Conservation (phyloP, 2,113 vertebrate species). For the Lagenorhynchus albirostris region DNA sequence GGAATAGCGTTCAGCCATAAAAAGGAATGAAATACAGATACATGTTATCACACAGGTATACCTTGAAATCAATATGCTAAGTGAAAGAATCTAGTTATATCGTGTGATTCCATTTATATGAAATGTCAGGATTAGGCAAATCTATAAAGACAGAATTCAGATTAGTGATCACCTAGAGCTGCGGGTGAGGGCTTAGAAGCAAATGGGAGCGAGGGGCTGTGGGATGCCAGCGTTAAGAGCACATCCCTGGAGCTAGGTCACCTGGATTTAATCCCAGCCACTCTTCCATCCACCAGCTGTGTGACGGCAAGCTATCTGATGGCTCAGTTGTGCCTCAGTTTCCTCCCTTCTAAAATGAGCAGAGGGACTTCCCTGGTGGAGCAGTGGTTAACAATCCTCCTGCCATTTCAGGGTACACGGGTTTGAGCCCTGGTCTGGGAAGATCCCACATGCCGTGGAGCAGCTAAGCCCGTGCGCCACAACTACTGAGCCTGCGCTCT, state of each 20-base stretch:
- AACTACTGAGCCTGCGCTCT: no score
- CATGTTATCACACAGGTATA: background rate
- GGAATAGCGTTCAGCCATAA: background rate
- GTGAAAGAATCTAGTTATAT: background rate
- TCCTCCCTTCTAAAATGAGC: background rate
- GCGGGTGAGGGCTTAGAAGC: background rate
- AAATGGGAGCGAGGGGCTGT: background rate
- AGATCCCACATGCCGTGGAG: background rate
- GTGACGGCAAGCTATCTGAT: background rate
- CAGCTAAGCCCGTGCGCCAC: no score
- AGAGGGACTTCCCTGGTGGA: background rate
- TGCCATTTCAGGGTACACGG: background rate
- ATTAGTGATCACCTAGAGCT: background rate
- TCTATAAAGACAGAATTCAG: background rate
- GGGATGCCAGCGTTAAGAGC: background rate
- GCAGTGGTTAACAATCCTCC: rapidly evolving
- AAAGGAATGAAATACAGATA: background rate
- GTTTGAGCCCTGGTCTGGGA: background rate
- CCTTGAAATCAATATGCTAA: background rate
- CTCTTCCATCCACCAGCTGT: background rate
- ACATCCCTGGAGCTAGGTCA: background rate
- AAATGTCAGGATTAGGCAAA: background rate
- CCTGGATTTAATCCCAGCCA: background rate
- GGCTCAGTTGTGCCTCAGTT: background rate
- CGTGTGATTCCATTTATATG: background rate